A percentile compares a stretch with the other conserved stretches of the same genome.
Conservation (phyloP, 1,140 invertebrate genomes). For the Zaprionus lachaisei region DNA sequence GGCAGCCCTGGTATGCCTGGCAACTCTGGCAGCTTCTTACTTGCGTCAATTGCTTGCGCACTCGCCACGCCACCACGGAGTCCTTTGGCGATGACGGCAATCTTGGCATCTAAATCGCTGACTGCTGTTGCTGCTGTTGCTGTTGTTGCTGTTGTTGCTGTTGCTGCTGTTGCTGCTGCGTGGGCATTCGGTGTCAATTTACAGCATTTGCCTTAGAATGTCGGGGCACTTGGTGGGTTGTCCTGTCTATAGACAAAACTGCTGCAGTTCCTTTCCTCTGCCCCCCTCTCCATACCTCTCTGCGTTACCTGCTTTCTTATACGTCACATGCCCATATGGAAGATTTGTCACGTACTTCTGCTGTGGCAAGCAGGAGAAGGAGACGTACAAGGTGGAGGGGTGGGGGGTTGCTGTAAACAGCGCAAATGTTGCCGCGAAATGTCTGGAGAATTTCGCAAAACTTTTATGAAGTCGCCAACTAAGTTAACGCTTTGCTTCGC, state of each 20-base stretch:
- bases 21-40: slow-evolving; percentile 57
- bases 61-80: slow-evolving; percentile 25
- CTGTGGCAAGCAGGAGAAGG: not conserved
- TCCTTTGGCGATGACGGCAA: slow-evolving; percentile 31
- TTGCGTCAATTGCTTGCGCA: slow-evolving; percentile 80
- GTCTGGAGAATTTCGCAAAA: slow-evolving; percentile 14
- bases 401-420: slow-evolving; percentile 14
- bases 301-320: slow-evolving; percentile 29
- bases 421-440: slow-evolving; percentile 16
- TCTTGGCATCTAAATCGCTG: slow-evolving; percentile 24
- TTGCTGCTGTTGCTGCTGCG: slow-evolving; percentile 40
- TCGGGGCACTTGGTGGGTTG: slow-evolving; percentile 52
- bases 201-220: slow-evolving; percentile 61
- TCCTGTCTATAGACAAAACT: slow-evolving; percentile 30
- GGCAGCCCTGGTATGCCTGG: slow-evolving; percentile 42
- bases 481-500: slow-evolving; percentile 3
- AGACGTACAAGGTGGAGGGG: too few relatives aligned
- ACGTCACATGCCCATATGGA: slow-evolving; percentile 13
- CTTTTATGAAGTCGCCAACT: slow-evolving; percentile 28
- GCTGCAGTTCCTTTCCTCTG: not conserved
- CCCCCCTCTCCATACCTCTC: too few relatives aligned
- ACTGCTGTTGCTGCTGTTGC: slow-evolving; percentile 13
- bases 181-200: slow-evolving; percentile 73
- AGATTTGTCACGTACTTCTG: slow-evolving; percentile 29
- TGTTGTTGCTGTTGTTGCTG: slow-evolving; percentile 25